Conservation (phyloP, 1,140 invertebrate species). For the Apis dorsata region DNA sequence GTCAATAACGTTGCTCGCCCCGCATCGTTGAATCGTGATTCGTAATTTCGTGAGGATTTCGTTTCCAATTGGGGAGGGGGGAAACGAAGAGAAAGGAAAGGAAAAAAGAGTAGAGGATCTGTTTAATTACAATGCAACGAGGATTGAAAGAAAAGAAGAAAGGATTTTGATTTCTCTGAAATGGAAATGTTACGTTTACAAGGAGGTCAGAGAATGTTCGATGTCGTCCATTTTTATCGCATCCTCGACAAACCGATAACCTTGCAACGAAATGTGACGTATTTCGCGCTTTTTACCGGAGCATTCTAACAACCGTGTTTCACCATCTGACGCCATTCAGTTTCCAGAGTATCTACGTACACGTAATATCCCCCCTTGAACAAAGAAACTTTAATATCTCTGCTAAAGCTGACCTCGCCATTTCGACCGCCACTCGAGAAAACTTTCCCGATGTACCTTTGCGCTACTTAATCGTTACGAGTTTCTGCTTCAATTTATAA, state of each 20-base stretch:
- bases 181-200: too few relatives aligned
- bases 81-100: too few relatives aligned
- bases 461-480: background rate
- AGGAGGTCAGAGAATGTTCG: too few relatives aligned
- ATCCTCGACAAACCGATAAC: background rate
- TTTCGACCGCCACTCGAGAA: background rate
- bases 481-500: too few relatives aligned
- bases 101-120: too few relatives aligned
- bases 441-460: background rate
- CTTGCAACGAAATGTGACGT: background rate
- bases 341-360: conserved; percentile 6
- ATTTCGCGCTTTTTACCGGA: background rate
- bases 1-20: background rate
- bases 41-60: background rate
- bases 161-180: too few relatives aligned
- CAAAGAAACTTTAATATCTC: conserved; percentile 38
- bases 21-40: background rate
- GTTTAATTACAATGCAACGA: too few relatives aligned
- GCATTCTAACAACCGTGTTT: conserved; percentile 13
- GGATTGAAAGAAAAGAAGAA: too few relatives aligned
- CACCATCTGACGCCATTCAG: conserved; percentile 19
- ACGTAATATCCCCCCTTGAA: conserved; percentile 13
- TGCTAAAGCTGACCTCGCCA: background rate
- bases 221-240: background rate
- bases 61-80: too few relatives aligned